These are phyloP conservation scores for Pyxicephalus adspersus DNA, from an alignment of 2,113 vertebrate species.

Conservation along the genomic window DNA sequence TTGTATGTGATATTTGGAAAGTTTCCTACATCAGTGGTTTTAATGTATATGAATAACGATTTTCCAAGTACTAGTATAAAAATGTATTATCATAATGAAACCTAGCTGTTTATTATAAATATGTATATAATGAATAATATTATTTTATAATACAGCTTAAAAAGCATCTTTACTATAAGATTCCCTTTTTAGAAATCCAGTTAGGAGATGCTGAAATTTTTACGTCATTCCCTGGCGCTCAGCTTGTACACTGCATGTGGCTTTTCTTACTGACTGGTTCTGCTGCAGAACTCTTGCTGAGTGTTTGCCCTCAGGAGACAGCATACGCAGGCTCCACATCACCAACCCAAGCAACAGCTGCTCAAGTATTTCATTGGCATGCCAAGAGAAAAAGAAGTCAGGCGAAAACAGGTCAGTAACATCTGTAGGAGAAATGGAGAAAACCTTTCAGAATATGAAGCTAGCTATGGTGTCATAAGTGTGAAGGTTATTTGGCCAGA, in stretches of 20 bases:
- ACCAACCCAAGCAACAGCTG: slow-evolving; percentile 15
- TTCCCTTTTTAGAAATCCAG: not conserved
- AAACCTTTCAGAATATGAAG: not conserved
- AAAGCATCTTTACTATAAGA: not conserved
- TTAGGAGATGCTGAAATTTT: not conserved
- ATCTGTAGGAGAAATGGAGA: not conserved
- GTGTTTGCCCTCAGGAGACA: slow-evolving; percentile 1
- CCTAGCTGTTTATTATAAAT: no score
- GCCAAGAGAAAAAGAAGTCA: not conserved
- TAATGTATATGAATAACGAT: no score
- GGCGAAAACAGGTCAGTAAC: slow-evolving; percentile 2
- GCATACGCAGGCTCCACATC: not conserved
- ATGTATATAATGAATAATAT: no score
- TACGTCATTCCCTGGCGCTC: not conserved
- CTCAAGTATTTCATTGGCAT: slow-evolving; percentile 1
- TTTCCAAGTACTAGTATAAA: no score
- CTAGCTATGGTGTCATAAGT: no score
- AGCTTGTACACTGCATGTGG: not conserved
- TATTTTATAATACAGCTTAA: no score
- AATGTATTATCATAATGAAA: no score
- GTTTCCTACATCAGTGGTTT: no score
- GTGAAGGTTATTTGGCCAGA: no score
- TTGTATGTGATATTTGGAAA: no score
- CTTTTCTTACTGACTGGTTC: not conserved
- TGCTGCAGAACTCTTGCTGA: not conserved